These are phyloP conservation scores for Pherbina coryleti DNA, from an alignment of 2,888 invertebrate species.

Conservation along the genomic window DNA sequence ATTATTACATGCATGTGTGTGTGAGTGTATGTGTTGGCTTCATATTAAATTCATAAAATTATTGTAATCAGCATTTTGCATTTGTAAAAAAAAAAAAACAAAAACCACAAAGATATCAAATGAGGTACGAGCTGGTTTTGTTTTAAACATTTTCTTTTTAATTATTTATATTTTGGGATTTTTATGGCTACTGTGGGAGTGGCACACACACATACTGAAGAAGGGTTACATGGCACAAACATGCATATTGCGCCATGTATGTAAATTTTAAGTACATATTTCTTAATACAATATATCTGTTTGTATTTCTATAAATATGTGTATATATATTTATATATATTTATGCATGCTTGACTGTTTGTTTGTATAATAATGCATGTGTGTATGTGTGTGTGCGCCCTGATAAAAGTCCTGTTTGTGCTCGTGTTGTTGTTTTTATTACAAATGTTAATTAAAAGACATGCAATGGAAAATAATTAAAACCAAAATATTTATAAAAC, in stretches of 20 bases:
- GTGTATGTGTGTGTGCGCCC: not conserved
- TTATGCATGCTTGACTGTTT: not conserved
- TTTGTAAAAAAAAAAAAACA: slow-evolving; percentile 59
- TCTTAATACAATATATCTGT: too few relatives aligned
- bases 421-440: slow-evolving; percentile 11
- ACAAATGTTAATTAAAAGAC: slow-evolving; percentile 31
- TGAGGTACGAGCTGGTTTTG: slow-evolving; percentile 30
- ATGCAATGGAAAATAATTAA: slow-evolving; percentile 47
- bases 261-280: not conserved
- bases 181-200: slow-evolving; percentile 15
- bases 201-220: not conserved
- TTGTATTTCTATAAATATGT: too few relatives aligned
- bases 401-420: not conserved
- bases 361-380: not conserved
- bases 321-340: too few relatives aligned
- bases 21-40: slow-evolving; percentile 28
- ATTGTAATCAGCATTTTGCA: slow-evolving; percentile 68
- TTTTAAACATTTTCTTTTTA: slow-evolving; percentile 28
- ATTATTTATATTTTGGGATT: slow-evolving; percentile 34
- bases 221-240: not conserved
- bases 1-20: slow-evolving; percentile 16
- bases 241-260: not conserved
- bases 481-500: slow-evolving; percentile 47
- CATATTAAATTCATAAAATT: slow-evolving; percentile 61
- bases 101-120: slow-evolving; percentile 32